Conservation (phyloP, 2,113 vertebrate genomes). For the Podarcis raffonei region DNA sequence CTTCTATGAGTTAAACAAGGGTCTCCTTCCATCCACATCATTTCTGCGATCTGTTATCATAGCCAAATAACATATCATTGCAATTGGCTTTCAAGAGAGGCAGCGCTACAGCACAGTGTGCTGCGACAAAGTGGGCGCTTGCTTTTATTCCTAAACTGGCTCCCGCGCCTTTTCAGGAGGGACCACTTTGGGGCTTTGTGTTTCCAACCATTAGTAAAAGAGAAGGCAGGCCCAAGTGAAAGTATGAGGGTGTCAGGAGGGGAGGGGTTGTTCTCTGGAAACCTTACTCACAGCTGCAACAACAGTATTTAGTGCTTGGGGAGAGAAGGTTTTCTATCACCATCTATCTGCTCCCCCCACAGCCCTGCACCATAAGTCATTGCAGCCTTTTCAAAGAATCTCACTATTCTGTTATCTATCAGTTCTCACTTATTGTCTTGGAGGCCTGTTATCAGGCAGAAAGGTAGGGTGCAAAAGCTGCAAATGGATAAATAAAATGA, state of each 20-base stretch:
- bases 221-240: not conserved
- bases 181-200: slow-evolving; percentile 16
- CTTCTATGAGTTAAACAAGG: slow-evolving; percentile 4
- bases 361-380: not conserved
- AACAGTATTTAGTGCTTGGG: not conserved
- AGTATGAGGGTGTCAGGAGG: not conserved
- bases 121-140: not conserved
- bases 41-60: not conserved
- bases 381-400: too few relatives aligned
- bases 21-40: slow-evolving; percentile 7
- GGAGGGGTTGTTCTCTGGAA: not conserved
- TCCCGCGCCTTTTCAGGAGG: not conserved
- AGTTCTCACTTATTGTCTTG: not conserved
- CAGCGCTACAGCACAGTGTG: not conserved
- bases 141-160: slow-evolving; percentile 2
- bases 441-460: too few relatives aligned
- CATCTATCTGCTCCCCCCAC: not conserved
- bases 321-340: not conserved
- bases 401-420: not conserved
- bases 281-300: not conserved
- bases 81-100: not conserved
- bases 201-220: slow-evolving; percentile 3
- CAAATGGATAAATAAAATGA: too few relatives aligned
- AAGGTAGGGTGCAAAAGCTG: too few relatives aligned
- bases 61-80: slow-evolving; percentile 2